Base-by-base conservation (phyloP, 2,888 invertebrate species). In the Limnephilus lunatus region DNA sequence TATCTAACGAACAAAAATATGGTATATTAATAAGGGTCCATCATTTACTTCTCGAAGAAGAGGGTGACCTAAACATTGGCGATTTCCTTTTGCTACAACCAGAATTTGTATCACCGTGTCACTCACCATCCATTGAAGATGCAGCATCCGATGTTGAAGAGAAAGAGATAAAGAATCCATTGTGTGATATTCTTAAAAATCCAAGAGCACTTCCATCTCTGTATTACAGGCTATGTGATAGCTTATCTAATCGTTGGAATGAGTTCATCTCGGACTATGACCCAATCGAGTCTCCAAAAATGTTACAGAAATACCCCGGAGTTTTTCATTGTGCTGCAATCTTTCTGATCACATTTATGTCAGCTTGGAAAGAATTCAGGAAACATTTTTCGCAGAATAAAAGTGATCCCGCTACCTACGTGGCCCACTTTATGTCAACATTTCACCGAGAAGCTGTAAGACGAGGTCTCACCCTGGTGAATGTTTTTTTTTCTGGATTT, bases 241-340 rank as follows among this genome's bases (percentile, higher is more conserved):
- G 97, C 92, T 95, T 98, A 68, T 97, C 97, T 31, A 98, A 98
- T 94, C 96, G 97, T 32, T 98, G 98, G 98, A 98, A 98, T 94
- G 98, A 98, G 94, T 98, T 98, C 94, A 97, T 98, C 11, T 97
- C 97, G 39, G 97, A 97, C 94, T 97, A 98, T 94, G 98, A 98
- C 94, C 98, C 98, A 0, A 95, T 97, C 9, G 98, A 98, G 94
- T 97, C 97, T 91, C 97, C 98, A 0, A 96, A 97, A 92, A 96
- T 97, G 0, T 94, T 97, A 30, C 97, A 97, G 94, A 96, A 96
- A 11, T 94, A 96, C 32, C 97, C 97, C 0, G 97, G 97, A 11
- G 95, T 97, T 0, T 97, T 96, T 90, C 96, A 97, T 93, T 97
- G 97, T 44, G 94, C 97, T 1, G 97, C 97, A 0, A 96, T 98